phyloP scores from a whole-genome alignment of 2,113 vertebrate genomes.

The Gyps fulvus region DNA sequence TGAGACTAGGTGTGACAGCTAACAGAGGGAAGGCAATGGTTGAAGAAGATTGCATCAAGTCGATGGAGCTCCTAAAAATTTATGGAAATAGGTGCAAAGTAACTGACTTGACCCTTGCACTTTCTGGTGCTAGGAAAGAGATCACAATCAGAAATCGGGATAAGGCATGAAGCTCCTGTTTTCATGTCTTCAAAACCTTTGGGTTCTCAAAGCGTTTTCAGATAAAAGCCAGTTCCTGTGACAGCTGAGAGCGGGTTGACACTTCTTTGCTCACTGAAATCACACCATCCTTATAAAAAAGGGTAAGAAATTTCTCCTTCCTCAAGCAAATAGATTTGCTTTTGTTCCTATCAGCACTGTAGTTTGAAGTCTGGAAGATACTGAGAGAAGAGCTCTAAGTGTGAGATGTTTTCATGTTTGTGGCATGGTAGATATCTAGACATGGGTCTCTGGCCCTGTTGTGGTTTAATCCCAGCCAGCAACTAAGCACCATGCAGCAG shows the following conservation, averaged over 20 bases:
- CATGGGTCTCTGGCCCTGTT: neutral
- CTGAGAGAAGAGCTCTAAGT: neutral
- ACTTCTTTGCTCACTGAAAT: neutral
- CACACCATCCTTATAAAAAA: conserved; percentile 5
- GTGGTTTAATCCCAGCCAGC: no score
- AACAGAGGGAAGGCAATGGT: neutral
- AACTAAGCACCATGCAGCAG: no score
- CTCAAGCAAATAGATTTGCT: neutral
- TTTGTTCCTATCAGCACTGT: neutral
- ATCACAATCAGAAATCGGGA: neutral
- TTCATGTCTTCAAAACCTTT: neutral
- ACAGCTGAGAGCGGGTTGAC: neutral
- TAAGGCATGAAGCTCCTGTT: neutral
- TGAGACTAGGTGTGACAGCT: neutral
- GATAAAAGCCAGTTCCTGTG: neutral
- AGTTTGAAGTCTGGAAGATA: neutral
- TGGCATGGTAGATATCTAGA: neutral
- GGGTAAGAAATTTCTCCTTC: neutral
- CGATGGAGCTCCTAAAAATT: neutral
- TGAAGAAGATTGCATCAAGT: neutral
- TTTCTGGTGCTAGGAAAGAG: neutral
- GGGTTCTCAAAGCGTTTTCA: neutral
- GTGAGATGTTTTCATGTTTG: neutral
- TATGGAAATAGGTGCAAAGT: neutral
- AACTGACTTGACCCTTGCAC: neutral